Evolutionary conservation across 1,140 invertebrate genomes (phyloP).

Genomic region (Lucilia sericata): DNA sequence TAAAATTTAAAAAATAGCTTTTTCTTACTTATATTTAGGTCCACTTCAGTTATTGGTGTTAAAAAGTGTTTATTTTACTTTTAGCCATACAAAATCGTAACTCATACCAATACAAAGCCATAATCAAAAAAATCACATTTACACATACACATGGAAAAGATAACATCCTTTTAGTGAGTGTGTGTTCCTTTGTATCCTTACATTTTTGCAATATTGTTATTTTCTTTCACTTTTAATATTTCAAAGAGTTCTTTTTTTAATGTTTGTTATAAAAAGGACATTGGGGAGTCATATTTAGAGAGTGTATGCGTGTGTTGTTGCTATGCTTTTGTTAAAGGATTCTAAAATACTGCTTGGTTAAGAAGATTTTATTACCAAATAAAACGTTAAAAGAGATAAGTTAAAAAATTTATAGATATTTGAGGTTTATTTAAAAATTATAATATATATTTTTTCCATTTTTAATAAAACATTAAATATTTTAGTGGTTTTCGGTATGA

Average conservation of each 20-base stretch:
- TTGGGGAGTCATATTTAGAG: neutral
- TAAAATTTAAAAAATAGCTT: neutral
- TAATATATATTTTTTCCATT: too few relatives aligned
- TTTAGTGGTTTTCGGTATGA: too few relatives aligned
- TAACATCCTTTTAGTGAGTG: neutral
- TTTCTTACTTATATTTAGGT: neutral
- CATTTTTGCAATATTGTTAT: neutral
- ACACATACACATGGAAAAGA: neutral
- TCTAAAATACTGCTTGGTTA: neutral
- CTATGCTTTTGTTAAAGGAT: neutral
- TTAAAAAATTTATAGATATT: neutral
- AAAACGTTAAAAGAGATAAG: neutral
- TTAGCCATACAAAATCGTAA: neutral
- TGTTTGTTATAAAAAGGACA: neutral
- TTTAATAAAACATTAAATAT: too few relatives aligned
- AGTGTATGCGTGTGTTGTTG: neutral
- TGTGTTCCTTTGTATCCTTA: neutral
- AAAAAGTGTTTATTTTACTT: slow-evolving; percentile 14
- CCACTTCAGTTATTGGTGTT: neutral
- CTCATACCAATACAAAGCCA: neutral
- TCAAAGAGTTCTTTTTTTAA: neutral
- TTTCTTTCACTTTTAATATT: slow-evolving; percentile 8
- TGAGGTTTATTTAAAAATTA: too few relatives aligned
- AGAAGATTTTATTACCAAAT: neutral
- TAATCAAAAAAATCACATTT: neutral